phyloP scores from a whole-genome alignment of 1,140 invertebrate species.

The Heliothis subflexa region DNA sequence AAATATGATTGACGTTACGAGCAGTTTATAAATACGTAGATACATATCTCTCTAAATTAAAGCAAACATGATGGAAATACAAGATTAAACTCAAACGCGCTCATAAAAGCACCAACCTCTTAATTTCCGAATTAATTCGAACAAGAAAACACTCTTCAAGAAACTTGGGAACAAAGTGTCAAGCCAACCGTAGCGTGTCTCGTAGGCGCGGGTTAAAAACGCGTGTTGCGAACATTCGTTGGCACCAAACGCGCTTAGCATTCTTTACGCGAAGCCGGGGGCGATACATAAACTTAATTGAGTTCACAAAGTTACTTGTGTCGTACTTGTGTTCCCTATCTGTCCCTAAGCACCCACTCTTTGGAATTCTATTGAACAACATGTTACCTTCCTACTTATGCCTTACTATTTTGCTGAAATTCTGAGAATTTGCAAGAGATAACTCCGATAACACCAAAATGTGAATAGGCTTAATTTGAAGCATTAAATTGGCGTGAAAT shows the following conservation, averaged over 20 bases:
- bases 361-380: background rate
- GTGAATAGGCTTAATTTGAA: too few relatives aligned
- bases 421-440: background rate
- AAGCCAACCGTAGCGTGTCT: constrained; percentile 3
- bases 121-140: background rate
- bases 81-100: background rate
- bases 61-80: too few relatives aligned
- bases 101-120: background rate
- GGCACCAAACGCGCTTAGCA: constrained; percentile 17
- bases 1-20: too few relatives aligned
- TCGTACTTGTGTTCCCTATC: background rate
- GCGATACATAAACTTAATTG: constrained; percentile 52
- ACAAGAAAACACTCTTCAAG: background rate
- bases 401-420: background rate
- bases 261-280: constrained; percentile 8
- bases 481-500: too few relatives aligned
- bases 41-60: too few relatives aligned
- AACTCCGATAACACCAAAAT: background rate
- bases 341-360: background rate
- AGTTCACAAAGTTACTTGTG: constrained; percentile 38
- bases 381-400: too few relatives aligned
- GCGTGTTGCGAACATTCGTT: background rate
- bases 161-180: constrained; percentile 19
- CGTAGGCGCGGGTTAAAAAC: constrained; percentile 1
- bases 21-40: too few relatives aligned